Percentiles rank a stretch among this genome's conserved stretches.
Evolutionary conservation across 2,113 vertebrate species (phyloP).

Genomic region (Ovibos moschatus): DNA sequence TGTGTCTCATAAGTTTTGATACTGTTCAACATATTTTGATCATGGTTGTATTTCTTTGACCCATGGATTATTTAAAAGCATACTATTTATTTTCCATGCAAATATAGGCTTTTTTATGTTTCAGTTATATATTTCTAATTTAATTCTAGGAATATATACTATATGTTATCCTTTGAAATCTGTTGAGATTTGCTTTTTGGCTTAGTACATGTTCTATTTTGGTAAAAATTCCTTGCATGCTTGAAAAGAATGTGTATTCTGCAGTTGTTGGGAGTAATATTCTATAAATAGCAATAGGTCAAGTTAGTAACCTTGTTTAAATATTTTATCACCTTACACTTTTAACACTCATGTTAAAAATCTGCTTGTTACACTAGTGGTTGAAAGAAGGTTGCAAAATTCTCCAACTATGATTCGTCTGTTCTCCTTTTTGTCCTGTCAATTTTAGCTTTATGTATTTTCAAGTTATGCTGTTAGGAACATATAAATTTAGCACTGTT

Average conservation of each 20-base stretch:
- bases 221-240: not conserved
- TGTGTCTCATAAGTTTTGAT: not conserved
- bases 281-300: not conserved
- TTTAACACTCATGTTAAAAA: not conserved
- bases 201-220: not conserved
- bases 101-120: not conserved
- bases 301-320: not conserved
- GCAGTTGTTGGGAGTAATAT: not conserved
- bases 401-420: not conserved
- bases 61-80: not conserved
- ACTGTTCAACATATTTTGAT: not conserved
- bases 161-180: not conserved
- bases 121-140: not conserved
- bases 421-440: not conserved
- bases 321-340: not conserved
- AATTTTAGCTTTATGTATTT: not conserved
- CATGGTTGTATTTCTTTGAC: not conserved
- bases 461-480: not conserved
- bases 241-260: not conserved
- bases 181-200: not conserved
- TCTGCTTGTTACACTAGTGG: not conserved
- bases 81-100: not conserved
- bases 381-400: not conserved
- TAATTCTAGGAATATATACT: slow-evolving; percentile 2
- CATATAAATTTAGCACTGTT: not conserved